phyloP scores from a whole-genome alignment of 2,797 vertebrate species.

The Spizella passerina region DNA sequence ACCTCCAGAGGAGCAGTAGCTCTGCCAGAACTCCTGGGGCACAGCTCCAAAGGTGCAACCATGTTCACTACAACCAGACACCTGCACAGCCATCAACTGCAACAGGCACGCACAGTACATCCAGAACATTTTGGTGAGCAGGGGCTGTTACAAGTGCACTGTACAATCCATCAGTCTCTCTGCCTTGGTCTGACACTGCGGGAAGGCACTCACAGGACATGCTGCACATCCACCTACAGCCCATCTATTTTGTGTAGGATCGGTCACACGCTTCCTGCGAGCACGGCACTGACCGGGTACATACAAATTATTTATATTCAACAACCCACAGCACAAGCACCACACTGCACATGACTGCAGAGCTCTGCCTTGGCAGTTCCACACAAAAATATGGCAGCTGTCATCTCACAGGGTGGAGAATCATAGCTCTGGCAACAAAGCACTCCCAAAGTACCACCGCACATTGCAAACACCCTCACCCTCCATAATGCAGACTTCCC shows the following conservation, averaged over 20 bases:
- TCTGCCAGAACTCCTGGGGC: not conserved
- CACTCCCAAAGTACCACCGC: not conserved
- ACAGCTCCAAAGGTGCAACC: not conserved
- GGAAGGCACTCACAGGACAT: not conserved
- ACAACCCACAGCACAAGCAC: not conserved
- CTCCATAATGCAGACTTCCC: not conserved
- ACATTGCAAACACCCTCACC: not conserved
- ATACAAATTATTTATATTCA: not conserved
- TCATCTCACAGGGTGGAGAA: not conserved
- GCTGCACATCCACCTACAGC: not conserved
- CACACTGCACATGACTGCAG: not conserved
- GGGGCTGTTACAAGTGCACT: not conserved
- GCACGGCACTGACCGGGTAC: not conserved
- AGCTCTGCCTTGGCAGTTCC: not conserved
- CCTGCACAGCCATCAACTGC: not conserved
- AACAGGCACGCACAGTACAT: not conserved
- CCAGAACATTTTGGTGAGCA: not conserved
- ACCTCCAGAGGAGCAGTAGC: not conserved
- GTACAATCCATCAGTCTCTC: not conserved
- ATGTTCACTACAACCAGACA: not conserved
- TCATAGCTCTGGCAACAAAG: not conserved
- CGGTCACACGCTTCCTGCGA: not conserved
- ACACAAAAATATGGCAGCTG: not conserved
- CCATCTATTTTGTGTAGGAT: not conserved
- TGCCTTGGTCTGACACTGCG: not conserved